Evolutionary conservation across 1,140 invertebrate genomes (phyloP).

Genomic region (Lerema accius): DNA sequence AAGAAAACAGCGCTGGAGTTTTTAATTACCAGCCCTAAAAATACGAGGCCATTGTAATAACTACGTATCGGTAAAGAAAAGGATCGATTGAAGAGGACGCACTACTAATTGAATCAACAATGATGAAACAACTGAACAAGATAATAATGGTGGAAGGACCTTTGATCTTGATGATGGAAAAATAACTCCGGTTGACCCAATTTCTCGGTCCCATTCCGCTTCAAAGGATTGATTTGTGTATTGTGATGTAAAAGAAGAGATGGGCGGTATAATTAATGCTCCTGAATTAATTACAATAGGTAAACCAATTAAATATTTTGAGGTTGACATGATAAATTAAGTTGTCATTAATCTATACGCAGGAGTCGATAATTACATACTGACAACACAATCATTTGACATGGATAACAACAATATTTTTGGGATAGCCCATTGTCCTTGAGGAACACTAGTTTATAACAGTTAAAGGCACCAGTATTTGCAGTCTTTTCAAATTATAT

Average conservation of each 20-base stretch:
- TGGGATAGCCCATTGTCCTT: too few species aligned
- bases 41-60: conserved; percentile 22
- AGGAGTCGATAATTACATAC: too few species aligned
- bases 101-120: conserved; percentile 22
- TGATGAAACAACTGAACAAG: conserved; percentile 20
- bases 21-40: conserved; percentile 20
- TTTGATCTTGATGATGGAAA: conserved; percentile 26
- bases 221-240: neutral
- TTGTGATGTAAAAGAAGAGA: neutral
- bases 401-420: too few species aligned
- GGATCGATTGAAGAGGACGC: conserved; percentile 26
- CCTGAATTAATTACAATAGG: neutral
- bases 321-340: too few species aligned
- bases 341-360: too few species aligned
- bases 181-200: conserved; percentile 19
- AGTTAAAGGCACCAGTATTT: too few species aligned
- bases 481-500: too few species aligned
- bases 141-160: conserved; percentile 8
- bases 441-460: too few species aligned
- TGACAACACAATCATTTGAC: too few species aligned
- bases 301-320: neutral
- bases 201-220: neutral
- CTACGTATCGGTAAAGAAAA: conserved; percentile 3
- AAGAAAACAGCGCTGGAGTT: neutral
- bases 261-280: neutral